These are phyloP conservation scores for Fopius arisanus DNA, from an alignment of 1,140 invertebrate species.

Conservation along the genomic window DNA sequence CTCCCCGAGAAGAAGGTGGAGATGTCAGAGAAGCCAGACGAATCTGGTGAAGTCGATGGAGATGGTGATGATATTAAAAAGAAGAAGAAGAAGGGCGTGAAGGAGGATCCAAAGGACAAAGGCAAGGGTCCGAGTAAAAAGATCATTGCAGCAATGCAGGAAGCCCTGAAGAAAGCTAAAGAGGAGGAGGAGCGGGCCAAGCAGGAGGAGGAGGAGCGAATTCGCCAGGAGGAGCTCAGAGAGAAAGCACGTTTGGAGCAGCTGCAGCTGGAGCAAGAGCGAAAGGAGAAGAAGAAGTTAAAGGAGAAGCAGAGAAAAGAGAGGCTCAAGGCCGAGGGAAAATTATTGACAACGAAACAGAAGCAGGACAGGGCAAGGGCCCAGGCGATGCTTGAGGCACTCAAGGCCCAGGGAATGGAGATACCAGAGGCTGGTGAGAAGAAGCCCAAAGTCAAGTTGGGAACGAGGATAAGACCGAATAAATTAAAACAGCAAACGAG, in stretches of 20 bases:
- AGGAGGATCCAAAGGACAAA: conserved; percentile 61
- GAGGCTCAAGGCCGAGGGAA: conserved; percentile 92
- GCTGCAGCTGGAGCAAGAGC: conserved; percentile 82
- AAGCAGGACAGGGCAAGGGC: conserved; percentile 87
- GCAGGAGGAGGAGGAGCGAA: conserved; percentile 83
- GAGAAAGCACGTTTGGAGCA: conserved; percentile 78
- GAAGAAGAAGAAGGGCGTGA: conserved; percentile 61
- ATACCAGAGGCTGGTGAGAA: conserved; percentile 76
- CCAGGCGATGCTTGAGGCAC: conserved; percentile 85
- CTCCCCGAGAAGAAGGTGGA: conserved; percentile 57
- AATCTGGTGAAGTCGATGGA: conserved; percentile 70
- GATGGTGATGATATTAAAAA: conserved; percentile 67
- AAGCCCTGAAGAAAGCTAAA: conserved; percentile 81
- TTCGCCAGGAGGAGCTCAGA: conserved; percentile 77
- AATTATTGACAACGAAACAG: conserved; percentile 91
- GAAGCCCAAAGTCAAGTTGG: conserved; percentile 70
- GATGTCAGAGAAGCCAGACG: conserved; percentile 47
- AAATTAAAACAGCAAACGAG: conserved; percentile 68
- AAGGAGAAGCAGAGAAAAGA: conserved; percentile 96
- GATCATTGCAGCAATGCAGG: conserved; percentile 87
- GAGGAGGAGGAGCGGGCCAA: conserved; percentile 86
- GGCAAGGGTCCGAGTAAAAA: conserved; percentile 78
- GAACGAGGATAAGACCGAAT: conserved; percentile 76
- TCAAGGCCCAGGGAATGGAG: conserved; percentile 83
- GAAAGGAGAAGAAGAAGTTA: conserved; percentile 90